Evolutionary conservation across 2,113 vertebrate species (phyloP).

Genomic region (Microtus pennsylvanicus): DNA sequence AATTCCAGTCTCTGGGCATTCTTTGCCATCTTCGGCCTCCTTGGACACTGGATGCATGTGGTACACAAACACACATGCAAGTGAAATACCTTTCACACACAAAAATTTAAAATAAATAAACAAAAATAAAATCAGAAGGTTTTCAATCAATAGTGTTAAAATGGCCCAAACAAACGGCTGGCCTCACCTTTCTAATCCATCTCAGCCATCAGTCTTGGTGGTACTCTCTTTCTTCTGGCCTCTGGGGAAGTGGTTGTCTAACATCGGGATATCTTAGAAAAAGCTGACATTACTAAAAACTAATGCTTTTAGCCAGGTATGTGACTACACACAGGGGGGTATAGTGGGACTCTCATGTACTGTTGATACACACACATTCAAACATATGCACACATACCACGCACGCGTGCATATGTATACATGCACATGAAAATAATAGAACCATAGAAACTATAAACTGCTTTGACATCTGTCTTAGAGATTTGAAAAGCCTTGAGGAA

Average conservation of each 20-base stretch:
- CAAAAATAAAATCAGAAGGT: neutral
- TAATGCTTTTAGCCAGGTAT: neutral
- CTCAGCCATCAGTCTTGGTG: neutral
- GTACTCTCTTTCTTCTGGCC: neutral
- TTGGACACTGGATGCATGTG: neutral
- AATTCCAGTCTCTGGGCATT: neutral
- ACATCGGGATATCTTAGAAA: neutral
- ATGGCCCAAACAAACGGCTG: neutral
- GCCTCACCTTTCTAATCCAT: neutral
- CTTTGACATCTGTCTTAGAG: neutral
- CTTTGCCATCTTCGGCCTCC: too few relatives aligned
- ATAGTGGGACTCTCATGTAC: neutral
- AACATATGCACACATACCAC: neutral
- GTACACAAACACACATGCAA: neutral
- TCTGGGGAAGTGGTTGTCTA: neutral
- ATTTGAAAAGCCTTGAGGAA: neutral
- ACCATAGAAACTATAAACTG: neutral
- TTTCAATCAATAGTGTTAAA: neutral
- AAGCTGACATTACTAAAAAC: neutral
- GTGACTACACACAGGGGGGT: neutral
- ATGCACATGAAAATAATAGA: neutral
- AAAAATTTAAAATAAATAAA: neutral
- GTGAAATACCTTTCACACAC: neutral
- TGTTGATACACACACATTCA: neutral
- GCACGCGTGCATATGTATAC: rapidly evolving